Evolutionary conservation across 53 echinoderm and acorn worm species (phyloP).

Genomic region (Holothuria scabra): DNA sequence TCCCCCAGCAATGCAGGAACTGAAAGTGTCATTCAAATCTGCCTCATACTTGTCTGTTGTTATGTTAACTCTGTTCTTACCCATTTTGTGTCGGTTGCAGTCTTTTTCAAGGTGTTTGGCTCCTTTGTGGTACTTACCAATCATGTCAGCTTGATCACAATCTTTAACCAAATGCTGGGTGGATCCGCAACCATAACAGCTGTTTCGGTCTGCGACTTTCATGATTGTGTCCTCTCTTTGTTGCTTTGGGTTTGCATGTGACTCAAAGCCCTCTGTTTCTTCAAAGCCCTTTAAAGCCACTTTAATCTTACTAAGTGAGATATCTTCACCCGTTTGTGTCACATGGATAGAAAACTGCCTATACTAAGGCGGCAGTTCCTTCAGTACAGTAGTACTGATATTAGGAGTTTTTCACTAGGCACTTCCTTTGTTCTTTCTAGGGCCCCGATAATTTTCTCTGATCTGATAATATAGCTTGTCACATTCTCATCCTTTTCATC

Average conservation of each 20-base stretch:
- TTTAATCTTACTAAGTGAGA: not conserved
- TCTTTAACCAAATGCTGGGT: not conserved
- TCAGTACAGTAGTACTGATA: not conserved
- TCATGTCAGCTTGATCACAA: conserved; percentile 2
- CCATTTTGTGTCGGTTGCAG: not conserved
- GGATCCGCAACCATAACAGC: conserved; percentile 10
- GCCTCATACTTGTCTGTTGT: not conserved
- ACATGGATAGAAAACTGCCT: conserved; percentile 16
- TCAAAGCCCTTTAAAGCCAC: conserved; percentile 13
- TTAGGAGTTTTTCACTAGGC: conserved; percentile 6
- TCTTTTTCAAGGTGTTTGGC: conserved; percentile 28
- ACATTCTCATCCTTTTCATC: conserved; percentile 35
- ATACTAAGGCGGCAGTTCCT: not conserved
- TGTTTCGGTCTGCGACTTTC: not conserved
- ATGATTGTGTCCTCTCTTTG: conserved; percentile 6
- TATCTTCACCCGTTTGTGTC: not conserved
- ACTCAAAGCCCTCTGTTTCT: conserved; percentile 21
- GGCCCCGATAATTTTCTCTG: conserved; percentile 40
- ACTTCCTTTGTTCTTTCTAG: not conserved
- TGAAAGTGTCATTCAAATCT: conserved; percentile 4
- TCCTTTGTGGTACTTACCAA: conserved; percentile 30
- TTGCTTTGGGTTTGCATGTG: not conserved
- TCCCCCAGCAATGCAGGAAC: not conserved
- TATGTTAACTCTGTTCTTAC: not conserved
- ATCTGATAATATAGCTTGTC: conserved; percentile 44